Conservation (phyloP, 2,888 invertebrate species). For the Apantesis nais region DNA sequence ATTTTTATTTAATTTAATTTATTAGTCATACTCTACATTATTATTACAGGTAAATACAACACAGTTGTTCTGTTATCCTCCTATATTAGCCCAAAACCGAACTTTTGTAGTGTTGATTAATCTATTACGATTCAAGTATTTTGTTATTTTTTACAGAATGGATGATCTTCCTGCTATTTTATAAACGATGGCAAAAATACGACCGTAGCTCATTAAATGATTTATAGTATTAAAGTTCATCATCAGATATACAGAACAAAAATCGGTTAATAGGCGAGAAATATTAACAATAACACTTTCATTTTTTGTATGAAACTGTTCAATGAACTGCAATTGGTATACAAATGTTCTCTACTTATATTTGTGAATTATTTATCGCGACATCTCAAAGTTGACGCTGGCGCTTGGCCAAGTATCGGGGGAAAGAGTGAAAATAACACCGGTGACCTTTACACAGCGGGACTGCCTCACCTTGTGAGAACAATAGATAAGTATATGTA, state of each 20-base stretch:
- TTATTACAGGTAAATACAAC: too few species aligned
- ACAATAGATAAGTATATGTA: constrained; percentile 19
- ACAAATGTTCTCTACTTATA: constrained; percentile 24
- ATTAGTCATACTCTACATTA: too few species aligned
- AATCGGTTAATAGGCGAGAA: neutral
- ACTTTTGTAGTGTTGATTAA: too few species aligned
- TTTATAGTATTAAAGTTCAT: neutral
- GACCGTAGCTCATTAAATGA: too few species aligned
- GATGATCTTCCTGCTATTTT: too few species aligned
- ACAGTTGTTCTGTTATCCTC: too few species aligned
- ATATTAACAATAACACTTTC: neutral
- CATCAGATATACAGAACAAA: neutral
- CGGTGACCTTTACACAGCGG: constrained; percentile 52
- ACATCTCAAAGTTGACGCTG: constrained; percentile 46
- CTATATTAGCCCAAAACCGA: too few species aligned
- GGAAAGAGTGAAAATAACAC: constrained; percentile 56
- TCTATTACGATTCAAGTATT: too few species aligned
- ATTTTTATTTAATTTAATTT: too few species aligned
- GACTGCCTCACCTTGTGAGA: constrained; percentile 44
- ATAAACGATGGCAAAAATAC: too few species aligned
- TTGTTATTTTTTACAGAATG: too few species aligned
- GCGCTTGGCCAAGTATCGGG: constrained; percentile 50
- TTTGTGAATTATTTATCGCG: constrained; percentile 42
- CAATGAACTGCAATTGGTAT: constrained; percentile 18
- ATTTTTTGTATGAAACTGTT: constrained; percentile 1